These are phyloP conservation scores for Urocyon cinereoargenteus DNA, from an alignment of 2,797 vertebrate genomes.

Conservation along the genomic window DNA sequence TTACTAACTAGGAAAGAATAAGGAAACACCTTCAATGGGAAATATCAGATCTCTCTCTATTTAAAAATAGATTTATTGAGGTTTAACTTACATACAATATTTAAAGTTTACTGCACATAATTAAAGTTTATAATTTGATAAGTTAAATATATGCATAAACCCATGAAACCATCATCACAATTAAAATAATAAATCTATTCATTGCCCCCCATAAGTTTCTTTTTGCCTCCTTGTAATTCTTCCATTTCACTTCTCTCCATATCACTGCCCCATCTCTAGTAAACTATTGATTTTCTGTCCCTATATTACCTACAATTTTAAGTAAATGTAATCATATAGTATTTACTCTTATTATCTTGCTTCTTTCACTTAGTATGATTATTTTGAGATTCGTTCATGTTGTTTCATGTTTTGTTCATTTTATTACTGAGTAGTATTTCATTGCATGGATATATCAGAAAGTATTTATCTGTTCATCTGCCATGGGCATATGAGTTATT, in stretches of 20 bases:
- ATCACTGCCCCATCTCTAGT: neutral
- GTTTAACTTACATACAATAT: neutral
- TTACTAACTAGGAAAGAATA: slow-evolving; percentile 12
- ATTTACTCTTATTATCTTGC: neutral
- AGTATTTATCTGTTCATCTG: neutral
- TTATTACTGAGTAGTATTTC: neutral
- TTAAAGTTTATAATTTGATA: slow-evolving; percentile 33
- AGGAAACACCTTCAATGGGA: neutral
- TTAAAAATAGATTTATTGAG: neutral
- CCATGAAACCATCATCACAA: neutral
- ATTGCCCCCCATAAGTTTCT: neutral
- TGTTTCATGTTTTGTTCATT: neutral
- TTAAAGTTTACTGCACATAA: neutral
- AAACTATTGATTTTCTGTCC: neutral
- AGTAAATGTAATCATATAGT: neutral
- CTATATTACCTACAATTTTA: slow-evolving; percentile 43
- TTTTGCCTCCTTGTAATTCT: slow-evolving; percentile 6
- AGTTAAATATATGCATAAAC: neutral
- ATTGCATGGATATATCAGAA: neutral
- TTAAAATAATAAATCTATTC: neutral
- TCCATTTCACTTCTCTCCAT: neutral
- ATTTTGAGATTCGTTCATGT: neutral
- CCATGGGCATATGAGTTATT: slow-evolving; percentile 7
- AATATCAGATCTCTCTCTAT: neutral
- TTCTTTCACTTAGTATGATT: neutral